Conservation (phyloP, 2,113 vertebrate species). For the Tympanuchus pallidicinctus region DNA sequence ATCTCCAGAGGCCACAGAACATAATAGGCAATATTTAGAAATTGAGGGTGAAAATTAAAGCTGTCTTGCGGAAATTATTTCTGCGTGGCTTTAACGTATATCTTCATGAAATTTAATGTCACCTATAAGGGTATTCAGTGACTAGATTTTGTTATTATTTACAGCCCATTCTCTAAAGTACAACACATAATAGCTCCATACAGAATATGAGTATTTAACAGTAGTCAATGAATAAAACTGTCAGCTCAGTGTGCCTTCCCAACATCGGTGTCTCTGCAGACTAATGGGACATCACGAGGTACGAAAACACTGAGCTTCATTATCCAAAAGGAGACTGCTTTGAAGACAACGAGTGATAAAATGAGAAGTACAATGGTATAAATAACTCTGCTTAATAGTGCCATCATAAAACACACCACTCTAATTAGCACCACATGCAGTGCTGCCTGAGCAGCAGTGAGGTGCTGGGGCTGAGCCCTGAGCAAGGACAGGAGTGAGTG, state of each 20-base stretch:
- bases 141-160: background rate
- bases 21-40: slow-evolving; percentile 3
- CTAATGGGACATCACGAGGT: background rate
- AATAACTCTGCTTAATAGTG: background rate
- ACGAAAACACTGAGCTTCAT: background rate
- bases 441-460: background rate
- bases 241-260: background rate
- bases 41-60: slow-evolving; percentile 18
- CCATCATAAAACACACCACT: background rate
- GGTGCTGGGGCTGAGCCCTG: accelerated
- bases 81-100: background rate
- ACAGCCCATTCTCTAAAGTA: slow-evolving; percentile 5
- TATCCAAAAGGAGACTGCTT: background rate
- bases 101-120: background rate
- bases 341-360: background rate
- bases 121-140: background rate
- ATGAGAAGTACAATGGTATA: background rate
- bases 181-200: background rate
- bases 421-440: background rate
- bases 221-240: slow-evolving; percentile 48
- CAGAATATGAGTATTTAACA: slow-evolving; percentile 11
- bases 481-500: accelerated
- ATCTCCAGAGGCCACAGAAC: background rate
- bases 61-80: background rate
- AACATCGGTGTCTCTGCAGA: background rate